Conservation (phyloP, 2,797 vertebrate genomes). For the Danio jaintianensis region DNA sequence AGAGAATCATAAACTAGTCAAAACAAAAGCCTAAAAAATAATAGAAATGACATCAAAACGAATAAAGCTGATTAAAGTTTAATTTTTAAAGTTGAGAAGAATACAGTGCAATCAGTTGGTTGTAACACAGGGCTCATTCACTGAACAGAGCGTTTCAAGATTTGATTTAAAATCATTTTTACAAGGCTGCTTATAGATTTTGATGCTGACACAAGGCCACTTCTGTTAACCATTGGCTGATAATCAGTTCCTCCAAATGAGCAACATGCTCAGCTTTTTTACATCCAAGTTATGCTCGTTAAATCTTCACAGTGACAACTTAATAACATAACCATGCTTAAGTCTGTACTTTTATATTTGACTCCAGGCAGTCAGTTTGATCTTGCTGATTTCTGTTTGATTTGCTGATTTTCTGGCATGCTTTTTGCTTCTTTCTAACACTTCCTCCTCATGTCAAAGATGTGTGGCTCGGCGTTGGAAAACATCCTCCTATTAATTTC, state of each 20-base stretch:
- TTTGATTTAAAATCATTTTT: neutral
- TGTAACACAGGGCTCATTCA: too few species aligned
- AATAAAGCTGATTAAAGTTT: too few species aligned
- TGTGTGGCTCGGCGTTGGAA: conserved; percentile 32
- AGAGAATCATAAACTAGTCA: too few species aligned
- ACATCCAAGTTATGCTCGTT: neutral
- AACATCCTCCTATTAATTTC: conserved; percentile 38
- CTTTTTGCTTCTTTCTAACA: neutral
- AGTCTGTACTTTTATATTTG: conserved; percentile 1
- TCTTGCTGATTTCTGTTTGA: conserved; percentile 20
- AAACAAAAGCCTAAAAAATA: too few species aligned
- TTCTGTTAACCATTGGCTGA: neutral
- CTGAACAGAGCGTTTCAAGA: too few species aligned
- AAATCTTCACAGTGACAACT: neutral
- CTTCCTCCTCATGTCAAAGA: conserved; percentile 24
- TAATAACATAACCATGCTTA: neutral
- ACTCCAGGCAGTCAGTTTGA: neutral
- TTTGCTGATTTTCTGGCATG: conserved; percentile 12
- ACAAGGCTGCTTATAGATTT: neutral
- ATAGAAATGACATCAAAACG: too few species aligned
- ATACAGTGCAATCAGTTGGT: too few species aligned
- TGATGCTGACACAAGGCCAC: neutral
- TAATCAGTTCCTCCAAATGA: neutral
- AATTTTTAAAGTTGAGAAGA: too few species aligned
- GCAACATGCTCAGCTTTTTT: neutral